phyloP scores from a whole-genome alignment of 2,797 vertebrate genomes.

The Poecile montanus region DNA sequence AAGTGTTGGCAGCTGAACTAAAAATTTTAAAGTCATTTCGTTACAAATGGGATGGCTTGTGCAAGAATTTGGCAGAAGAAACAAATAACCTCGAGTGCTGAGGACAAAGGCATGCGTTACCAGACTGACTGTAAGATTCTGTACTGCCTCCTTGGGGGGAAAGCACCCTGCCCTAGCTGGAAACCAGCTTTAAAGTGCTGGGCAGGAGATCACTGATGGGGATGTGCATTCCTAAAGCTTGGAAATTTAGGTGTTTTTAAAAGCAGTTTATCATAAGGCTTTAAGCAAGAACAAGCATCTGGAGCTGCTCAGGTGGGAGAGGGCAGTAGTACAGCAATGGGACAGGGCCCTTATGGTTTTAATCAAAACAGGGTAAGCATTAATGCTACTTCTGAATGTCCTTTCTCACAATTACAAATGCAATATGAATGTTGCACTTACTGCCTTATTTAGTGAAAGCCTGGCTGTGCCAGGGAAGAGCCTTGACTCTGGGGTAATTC shows the following conservation, averaged over 20 bases:
- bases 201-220: not conserved
- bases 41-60: not conserved
- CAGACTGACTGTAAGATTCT: not conserved
- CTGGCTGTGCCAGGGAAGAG: not conserved
- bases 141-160: not conserved
- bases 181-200: not conserved
- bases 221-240: not conserved
- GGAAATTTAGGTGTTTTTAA: not conserved
- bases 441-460: not conserved
- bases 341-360: not conserved
- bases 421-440: not conserved
- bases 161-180: not conserved
- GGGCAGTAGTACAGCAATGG: not conserved
- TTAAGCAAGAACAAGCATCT: not conserved
- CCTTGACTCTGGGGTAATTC: not conserved
- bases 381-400: not conserved
- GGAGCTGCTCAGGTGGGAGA: not conserved
- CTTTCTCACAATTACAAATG: not conserved
- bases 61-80: not conserved
- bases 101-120: accelerated
- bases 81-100: not conserved
- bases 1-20: not conserved
- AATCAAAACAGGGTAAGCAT: not conserved
- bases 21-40: not conserved
- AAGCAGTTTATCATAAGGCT: not conserved